Evolutionary conservation across 1,140 invertebrate genomes (phyloP), one percentile per base, ranked within the genome.

Genomic region (Euwallacea fornicatus): DNA sequence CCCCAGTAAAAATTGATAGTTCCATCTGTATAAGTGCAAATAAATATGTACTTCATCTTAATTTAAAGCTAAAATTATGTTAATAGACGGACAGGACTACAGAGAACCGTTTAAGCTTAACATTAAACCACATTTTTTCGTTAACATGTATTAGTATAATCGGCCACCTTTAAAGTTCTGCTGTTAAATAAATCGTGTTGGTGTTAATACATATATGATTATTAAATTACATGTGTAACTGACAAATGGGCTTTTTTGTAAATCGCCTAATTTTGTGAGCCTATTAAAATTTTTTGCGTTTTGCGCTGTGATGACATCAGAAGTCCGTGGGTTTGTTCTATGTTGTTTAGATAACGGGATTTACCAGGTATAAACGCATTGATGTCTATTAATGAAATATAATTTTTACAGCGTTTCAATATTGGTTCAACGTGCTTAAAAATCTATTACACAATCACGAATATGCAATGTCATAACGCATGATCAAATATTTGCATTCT

Each of bases 31-130:
- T 58, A 58, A 61, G 42, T 21, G 59, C 59, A 61, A 61, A 61
- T 61, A 61, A 61, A 61, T 61, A 61, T 15, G 21, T 61, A 61
- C 59, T 61, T 61, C 59, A 43, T 61, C 59, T 61, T 61, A 61
- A 61, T 61, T 61, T 61, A 61, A n/a, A 21, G 59, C n/a, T 8
- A 43, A 61, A 61, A 43, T 43, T 11, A 61, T 21, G 42, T 42
- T 43, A 61, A 7, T 42, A n/a, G 11, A 43, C 43, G 59, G 33
- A 41, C 10, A 41, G 55, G 55, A 10, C 55, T 9, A n/a, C 21
- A 41, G 16, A 15, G 10, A 58, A 15, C 13, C 55, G 13, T 15
- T 33, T 53, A 16, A 15, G 55, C 46, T 50, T 50, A 50, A 50
- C 13, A n/a, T 58, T 58, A 58, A 58, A 15, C n/a, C 9, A 6